Conservation (phyloP, 2,797 vertebrate genomes). For the Stomatorhinus walkeri region DNA sequence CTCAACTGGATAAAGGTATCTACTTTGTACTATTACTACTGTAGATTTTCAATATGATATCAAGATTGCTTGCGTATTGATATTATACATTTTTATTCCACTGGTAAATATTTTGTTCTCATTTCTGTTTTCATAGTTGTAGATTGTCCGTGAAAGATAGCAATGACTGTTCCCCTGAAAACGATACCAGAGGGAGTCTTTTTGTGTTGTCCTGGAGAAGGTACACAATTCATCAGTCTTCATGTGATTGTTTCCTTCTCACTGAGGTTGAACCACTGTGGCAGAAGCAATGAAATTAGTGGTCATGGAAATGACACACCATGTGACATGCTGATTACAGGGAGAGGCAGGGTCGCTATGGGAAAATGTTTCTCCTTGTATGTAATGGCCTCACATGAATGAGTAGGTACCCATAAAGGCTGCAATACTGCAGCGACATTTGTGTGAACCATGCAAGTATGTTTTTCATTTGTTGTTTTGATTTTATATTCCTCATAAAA, state of each 20-base stretch:
- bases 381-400: conserved; percentile 29
- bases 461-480: background rate
- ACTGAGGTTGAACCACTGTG: conserved; percentile 50
- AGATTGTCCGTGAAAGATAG: conserved; percentile 72
- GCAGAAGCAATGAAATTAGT: conserved; percentile 65
- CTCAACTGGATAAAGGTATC: background rate
- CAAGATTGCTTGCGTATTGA: background rate
- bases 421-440: background rate
- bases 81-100: background rate
- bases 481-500: background rate
- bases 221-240: conserved; percentile 54
- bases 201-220: conserved; percentile 60
- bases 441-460: background rate
- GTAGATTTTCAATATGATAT: background rate
- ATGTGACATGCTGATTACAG: conserved; percentile 71
- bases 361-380: conserved; percentile 38
- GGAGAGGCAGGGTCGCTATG: conserved; percentile 48
- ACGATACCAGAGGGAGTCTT: conserved; percentile 25
- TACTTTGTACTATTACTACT: background rate
- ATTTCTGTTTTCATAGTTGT: conserved; percentile 29
- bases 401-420: conserved; percentile 20
- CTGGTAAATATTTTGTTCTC: background rate
- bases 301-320: conserved; percentile 66
- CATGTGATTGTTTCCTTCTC: conserved; percentile 46
- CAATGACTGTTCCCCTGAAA: conserved; percentile 38